Evolutionary conservation across 2,888 invertebrate species (phyloP).

Genomic region (Catocala sponsa): DNA sequence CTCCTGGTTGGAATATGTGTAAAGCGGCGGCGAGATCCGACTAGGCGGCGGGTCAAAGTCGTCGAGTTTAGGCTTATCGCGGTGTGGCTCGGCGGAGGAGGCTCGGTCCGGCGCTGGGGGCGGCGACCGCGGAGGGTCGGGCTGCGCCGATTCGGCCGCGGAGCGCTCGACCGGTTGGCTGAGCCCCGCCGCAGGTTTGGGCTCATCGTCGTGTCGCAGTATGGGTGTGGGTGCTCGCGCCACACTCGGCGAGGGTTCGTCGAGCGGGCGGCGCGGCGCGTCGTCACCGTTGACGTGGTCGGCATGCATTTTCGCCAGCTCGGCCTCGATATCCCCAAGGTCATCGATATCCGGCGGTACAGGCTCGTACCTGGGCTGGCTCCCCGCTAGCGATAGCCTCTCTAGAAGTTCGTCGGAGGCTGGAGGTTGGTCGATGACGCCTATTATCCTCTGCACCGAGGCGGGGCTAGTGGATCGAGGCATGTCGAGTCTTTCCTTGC

Average conservation of each 20-base stretch:
- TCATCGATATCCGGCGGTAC: conserved; percentile 83
- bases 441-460: conserved; percentile 83
- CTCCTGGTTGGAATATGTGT: conserved; percentile 93
- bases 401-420: conserved; percentile 72
- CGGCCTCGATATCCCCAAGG: conserved; percentile 91
- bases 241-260: conserved; percentile 28
- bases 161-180: conserved; percentile 28
- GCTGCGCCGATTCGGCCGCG: conserved; percentile 8
- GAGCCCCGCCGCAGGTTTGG: conserved; percentile 11
- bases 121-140: conserved; percentile 18
- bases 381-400: conserved; percentile 64
- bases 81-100: conserved; percentile 27
- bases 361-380: conserved; percentile 70
- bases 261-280: conserved; percentile 57
- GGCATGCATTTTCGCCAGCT: conserved; percentile 90
- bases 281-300: conserved; percentile 79
- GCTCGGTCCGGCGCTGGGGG: conserved; percentile 21
- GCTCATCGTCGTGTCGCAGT: conserved; percentile 27
- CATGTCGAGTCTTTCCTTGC: conserved; percentile 80
- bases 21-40: conserved; percentile 91
- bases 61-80: conserved; percentile 64
- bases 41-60: conserved; percentile 91
- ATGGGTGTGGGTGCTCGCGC: conserved; percentile 32
- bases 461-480: conserved; percentile 78
- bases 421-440: conserved; percentile 70